Evolutionary conservation across 2,797 vertebrate species (phyloP).

Genomic region (Gadopsis marmoratus): DNA sequence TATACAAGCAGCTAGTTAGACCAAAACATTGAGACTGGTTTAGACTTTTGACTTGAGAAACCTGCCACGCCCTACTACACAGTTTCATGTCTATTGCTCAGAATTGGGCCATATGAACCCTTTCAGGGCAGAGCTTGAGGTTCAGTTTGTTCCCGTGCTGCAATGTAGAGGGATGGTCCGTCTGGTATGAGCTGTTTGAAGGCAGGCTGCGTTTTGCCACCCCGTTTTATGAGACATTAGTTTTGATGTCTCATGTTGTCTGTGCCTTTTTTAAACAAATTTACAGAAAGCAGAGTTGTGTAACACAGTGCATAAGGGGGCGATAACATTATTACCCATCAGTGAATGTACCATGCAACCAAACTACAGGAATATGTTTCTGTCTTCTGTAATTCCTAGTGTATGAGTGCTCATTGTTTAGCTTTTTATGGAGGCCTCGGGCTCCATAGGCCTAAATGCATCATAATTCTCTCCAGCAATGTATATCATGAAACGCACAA

Average conservation of each 20-base stretch:
- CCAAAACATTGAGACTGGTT: neutral
- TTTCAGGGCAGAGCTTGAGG: constrained; percentile 5
- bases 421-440: neutral
- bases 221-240: constrained; percentile 24
- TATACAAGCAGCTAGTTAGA: neutral
- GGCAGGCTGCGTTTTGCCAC: neutral
- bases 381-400: neutral
- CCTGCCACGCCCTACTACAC: neutral
- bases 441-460: neutral
- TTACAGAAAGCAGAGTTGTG: neutral
- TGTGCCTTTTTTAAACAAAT: constrained; percentile 3
- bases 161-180: neutral
- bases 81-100: constrained; percentile 4
- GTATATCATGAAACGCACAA: constrained; percentile 13
- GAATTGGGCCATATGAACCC: constrained; percentile 5
- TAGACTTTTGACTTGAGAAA: constrained; percentile 8
- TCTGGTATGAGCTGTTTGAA: constrained; percentile 11
- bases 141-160: constrained; percentile 9
- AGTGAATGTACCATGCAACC: neutral
- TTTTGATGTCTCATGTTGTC: constrained; percentile 23
- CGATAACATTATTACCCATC: neutral
- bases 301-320: neutral
- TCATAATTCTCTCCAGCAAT: constrained; percentile 22
- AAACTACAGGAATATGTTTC: constrained; percentile 4
- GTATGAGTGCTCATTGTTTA: neutral